Conservation (phyloP, 2,113 vertebrate species). For the Mus spicilegus region DNA sequence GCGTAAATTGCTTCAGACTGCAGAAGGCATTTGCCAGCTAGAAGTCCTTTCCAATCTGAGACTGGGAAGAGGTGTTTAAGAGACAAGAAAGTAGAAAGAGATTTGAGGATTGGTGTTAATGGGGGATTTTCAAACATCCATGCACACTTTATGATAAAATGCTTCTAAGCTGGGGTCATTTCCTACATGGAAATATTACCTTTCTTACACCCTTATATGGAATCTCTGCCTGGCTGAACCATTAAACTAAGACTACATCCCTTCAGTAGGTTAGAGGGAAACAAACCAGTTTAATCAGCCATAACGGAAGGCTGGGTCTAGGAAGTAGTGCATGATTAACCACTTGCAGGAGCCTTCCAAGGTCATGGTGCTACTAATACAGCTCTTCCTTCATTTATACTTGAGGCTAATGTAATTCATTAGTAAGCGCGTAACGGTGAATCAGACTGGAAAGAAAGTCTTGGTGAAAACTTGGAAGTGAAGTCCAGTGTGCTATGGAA, state of each 20-base stretch:
- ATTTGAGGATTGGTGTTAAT: conserved; percentile 71
- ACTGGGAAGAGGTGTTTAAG: conserved; percentile 75
- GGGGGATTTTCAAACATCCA: conserved; percentile 82
- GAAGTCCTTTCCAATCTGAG: conserved; percentile 74
- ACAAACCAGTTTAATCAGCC: conserved; percentile 80
- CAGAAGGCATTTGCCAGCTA: conserved; percentile 75
- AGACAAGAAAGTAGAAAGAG: conserved; percentile 72
- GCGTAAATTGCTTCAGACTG: conserved; percentile 77
- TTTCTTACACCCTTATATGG: conserved; percentile 82
- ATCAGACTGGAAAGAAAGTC: background rate
- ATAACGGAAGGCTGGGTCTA: conserved; percentile 82
- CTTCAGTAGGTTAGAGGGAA: conserved; percentile 83
- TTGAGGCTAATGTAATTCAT: conserved; percentile 55
- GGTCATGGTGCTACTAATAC: conserved; percentile 65
- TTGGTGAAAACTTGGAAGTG: background rate
- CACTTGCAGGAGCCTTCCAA: conserved; percentile 77
- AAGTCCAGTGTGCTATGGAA: background rate
- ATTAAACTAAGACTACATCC: conserved; percentile 74
- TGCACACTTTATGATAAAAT: conserved; percentile 85
- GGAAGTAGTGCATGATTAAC: conserved; percentile 79
- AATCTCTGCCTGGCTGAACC: conserved; percentile 79
- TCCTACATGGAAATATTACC: conserved; percentile 81
- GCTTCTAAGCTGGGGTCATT: conserved; percentile 84
- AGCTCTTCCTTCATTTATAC: conserved; percentile 75
- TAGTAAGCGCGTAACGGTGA: background rate